Conservation (phyloP, 2,797 vertebrate genomes). For the Syngnathus rostellatus region DNA sequence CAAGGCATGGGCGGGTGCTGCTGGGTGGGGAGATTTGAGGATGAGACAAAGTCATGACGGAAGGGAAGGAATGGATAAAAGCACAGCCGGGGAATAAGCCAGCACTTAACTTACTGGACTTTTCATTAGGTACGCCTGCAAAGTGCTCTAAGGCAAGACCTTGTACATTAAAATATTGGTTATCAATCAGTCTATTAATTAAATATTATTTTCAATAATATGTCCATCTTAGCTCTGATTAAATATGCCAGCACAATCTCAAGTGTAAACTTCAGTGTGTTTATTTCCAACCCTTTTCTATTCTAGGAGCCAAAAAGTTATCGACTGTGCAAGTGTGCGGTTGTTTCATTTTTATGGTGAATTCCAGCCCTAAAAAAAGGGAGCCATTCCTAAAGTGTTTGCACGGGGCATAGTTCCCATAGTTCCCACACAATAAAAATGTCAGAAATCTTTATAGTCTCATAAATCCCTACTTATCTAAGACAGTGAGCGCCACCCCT, state of each 20-base stretch:
- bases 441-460: slow-evolving; percentile 5
- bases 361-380: not conserved
- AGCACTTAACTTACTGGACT: not conserved
- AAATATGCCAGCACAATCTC: not conserved
- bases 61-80: slow-evolving; percentile 9
- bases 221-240: not conserved
- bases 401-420: not conserved
- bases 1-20: slow-evolving; percentile 27
- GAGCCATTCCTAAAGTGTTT: not conserved
- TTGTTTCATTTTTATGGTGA: not conserved
- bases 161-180: too few species aligned
- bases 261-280: not conserved
- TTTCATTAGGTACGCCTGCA: not conserved
- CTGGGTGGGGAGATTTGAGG: slow-evolving; percentile 24
- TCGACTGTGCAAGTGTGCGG: not conserved
- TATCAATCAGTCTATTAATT: too few species aligned
- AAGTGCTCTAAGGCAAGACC: not conserved
- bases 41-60: slow-evolving; percentile 11
- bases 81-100: slow-evolving; percentile 7
- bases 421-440: slow-evolving; percentile 1
- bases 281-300: not conserved
- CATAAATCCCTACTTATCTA: not conserved
- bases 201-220: not conserved
- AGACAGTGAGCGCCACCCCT: not conserved
- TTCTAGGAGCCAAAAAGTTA: not conserved